Percentiles rank a stretch among this genome's conserved stretches.
Conservation (phyloP, 2,113 vertebrate genomes). For the Rhizomys pruinosus region DNA sequence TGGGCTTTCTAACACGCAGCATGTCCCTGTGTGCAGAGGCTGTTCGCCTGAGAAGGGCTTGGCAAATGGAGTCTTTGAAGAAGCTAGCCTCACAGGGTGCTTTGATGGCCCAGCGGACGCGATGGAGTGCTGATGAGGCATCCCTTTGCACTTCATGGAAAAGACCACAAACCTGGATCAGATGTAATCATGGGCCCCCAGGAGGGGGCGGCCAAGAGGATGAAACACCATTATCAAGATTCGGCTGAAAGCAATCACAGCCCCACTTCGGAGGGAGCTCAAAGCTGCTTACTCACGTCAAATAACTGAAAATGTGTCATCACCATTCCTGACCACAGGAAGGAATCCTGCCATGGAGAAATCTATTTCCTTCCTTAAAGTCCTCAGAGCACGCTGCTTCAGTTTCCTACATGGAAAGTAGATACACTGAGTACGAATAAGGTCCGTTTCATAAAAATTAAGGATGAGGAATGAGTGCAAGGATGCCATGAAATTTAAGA, state of each 20-base stretch:
- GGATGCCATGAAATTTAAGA: constrained; percentile 76
- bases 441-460: constrained; percentile 67
- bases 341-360: constrained; percentile 73
- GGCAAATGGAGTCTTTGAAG: neutral
- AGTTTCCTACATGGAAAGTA: constrained; percentile 63
- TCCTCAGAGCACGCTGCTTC: constrained; percentile 62
- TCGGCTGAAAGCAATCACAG: constrained; percentile 44
- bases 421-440: constrained; percentile 72
- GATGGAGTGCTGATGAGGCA: constrained; percentile 32
- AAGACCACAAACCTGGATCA: constrained; percentile 55
- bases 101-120: constrained; percentile 59
- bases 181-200: constrained; percentile 65
- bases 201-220: constrained; percentile 49
- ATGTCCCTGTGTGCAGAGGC: neutral
- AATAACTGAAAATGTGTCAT: constrained; percentile 59
- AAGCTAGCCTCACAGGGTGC: constrained; percentile 63
- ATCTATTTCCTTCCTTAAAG: constrained; percentile 84
- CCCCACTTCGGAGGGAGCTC: constrained; percentile 56
- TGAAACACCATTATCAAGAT: constrained; percentile 38
- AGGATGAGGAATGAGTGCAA: constrained; percentile 71
- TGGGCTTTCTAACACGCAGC: neutral
- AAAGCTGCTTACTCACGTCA: constrained; percentile 62
- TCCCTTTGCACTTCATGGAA: constrained; percentile 70
- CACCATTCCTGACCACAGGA: constrained; percentile 51
- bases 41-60: neutral